Evolutionary conservation across 37 sponge, comb jelly and placozoan genomes (phyloP).

Genomic region (Oscarella lobularis): DNA sequence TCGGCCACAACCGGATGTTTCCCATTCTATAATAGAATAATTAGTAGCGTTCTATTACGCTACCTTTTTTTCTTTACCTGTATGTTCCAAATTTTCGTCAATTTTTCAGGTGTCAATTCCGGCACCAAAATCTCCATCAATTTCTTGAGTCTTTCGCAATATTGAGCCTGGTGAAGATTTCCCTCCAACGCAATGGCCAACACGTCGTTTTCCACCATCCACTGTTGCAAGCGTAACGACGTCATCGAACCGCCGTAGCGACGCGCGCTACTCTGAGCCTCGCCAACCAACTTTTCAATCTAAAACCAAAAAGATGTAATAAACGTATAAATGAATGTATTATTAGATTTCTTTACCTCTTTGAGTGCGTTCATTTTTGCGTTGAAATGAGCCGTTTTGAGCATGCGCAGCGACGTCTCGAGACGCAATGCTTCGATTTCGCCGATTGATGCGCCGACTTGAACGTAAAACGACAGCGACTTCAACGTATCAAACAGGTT

Average conservation of each 20-base stretch:
- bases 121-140: slow-evolving; percentile 82
- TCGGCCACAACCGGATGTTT: slow-evolving; percentile 39
- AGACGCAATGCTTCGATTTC: slow-evolving; percentile 60
- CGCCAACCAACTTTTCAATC: slow-evolving; percentile 14
- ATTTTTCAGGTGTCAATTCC: slow-evolving; percentile 60
- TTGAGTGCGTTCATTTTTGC: slow-evolving; percentile 97
- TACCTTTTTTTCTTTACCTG: too few relatives aligned
- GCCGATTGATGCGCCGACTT: slow-evolving; percentile 18
- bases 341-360: slow-evolving; percentile 38
- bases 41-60: too few relatives aligned
- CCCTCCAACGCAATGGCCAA: slow-evolving; percentile 79
- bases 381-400: slow-evolving; percentile 90
- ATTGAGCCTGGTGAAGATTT: slow-evolving; percentile 92
- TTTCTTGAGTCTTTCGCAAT: slow-evolving; percentile 76
- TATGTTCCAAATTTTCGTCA: slow-evolving; percentile 69
- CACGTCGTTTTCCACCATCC: slow-evolving; percentile 66
- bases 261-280: not conserved
- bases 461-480: slow-evolving; percentile 32
- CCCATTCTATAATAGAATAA: slow-evolving; percentile 14
- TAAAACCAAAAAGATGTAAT: too few relatives aligned
- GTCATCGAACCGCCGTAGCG: slow-evolving; percentile 25
- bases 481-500: slow-evolving; percentile 63
- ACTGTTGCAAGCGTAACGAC: slow-evolving; percentile 39
- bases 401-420: slow-evolving; percentile 58
- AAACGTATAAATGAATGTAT: not conserved